Conservation (phyloP, 2,113 vertebrate species). For the Dolichallabes microphthalmus region DNA sequence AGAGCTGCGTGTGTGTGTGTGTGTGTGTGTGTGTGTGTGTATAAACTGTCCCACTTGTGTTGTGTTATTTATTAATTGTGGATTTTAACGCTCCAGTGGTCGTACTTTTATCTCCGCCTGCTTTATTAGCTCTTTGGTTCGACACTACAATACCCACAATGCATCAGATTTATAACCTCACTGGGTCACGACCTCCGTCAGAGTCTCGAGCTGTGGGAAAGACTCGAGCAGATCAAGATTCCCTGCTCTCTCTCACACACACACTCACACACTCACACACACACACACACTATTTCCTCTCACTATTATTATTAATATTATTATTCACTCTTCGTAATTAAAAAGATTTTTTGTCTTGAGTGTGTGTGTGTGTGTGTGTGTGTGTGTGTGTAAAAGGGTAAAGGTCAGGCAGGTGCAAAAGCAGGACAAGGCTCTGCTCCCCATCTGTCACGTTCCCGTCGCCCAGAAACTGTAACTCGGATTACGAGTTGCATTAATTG, state of each 20-base stretch:
- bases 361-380: neutral
- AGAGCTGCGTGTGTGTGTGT: neutral
- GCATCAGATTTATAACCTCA: slow-evolving; percentile 20
- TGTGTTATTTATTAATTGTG: neutral
- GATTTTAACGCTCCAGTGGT: neutral
- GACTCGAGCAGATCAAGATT: neutral
- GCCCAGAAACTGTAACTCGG: slow-evolving; percentile 19
- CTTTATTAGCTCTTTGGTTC: slow-evolving; percentile 7
- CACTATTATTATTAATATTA: neutral
- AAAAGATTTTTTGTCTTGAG: neutral
- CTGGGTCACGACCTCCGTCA: slow-evolving; percentile 13
- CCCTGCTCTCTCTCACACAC: neutral
- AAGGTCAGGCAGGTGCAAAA: slow-evolving; percentile 29
- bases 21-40: neutral
- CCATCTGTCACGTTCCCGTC: slow-evolving; percentile 13
- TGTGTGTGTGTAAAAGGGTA: neutral
- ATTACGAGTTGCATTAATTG: slow-evolving; percentile 4
- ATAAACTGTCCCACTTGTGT: neutral
- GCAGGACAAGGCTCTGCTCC: neutral
- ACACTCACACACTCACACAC: slow-evolving; percentile 24
- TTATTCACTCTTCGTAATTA: neutral
- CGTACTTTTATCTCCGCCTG: slow-evolving; percentile 6
- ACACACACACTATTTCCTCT: neutral
- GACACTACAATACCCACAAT: slow-evolving; percentile 18
- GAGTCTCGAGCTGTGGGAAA: neutral